phyloP scores from a whole-genome alignment of 37 sponge, comb jelly and placozoan genomes.

The Spongilla lacustris region DNA sequence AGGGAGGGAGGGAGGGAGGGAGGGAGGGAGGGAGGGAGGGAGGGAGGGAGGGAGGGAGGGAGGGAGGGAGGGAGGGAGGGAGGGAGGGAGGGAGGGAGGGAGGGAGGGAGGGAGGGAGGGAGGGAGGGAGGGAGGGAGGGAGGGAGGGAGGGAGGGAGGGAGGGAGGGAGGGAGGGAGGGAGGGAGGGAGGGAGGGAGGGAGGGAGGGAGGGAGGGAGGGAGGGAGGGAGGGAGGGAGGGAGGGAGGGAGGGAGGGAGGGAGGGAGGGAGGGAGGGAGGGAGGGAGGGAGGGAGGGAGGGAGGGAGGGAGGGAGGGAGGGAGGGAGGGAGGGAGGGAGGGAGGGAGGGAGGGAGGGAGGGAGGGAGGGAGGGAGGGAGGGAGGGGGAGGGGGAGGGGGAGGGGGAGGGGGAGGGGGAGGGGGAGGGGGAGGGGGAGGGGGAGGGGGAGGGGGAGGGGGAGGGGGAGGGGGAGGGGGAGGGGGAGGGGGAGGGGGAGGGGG shows the following conservation, averaged over 20 bases:
- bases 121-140: background rate
- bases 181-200: background rate
- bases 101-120: background rate
- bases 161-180: background rate
- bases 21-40: constrained; percentile 2
- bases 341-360: background rate
- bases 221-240: background rate
- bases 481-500: background rate
- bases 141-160: background rate
- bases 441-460: background rate
- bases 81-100: constrained; percentile 19
- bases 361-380: background rate
- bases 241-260: background rate
- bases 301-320: background rate
- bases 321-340: background rate
- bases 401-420: background rate
- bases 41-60: background rate
- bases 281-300: background rate
- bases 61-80: background rate
- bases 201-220: background rate
- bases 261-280: background rate
- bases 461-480: background rate
- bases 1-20: too few relatives aligned
- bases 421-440: background rate
- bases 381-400: constrained; percentile 5